Conservation (phyloP, 2,113 vertebrate genomes). For the Notarius lentiginosus region DNA sequence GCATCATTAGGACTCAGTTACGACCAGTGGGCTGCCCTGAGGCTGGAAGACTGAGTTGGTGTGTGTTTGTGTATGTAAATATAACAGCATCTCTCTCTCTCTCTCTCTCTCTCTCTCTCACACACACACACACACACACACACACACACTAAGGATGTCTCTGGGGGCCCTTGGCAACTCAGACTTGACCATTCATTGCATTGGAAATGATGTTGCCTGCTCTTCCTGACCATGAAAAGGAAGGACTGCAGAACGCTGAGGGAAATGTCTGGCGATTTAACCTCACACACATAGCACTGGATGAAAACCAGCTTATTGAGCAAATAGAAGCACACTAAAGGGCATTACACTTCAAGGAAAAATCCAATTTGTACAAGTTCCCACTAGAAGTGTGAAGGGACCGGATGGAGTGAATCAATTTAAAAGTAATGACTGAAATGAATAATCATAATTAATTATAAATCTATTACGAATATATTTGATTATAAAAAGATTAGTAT, state of each 20-base stretch:
- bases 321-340: not conserved
- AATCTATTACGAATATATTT: not conserved
- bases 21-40: conserved; percentile 25
- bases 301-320: conserved; percentile 5
- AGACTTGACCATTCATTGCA: conserved; percentile 26
- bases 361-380: not conserved
- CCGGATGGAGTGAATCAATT: not conserved
- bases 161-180: conserved; percentile 21
- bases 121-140: not conserved
- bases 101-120: too few species aligned
- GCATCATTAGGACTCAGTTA: conserved; percentile 22
- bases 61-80: conserved; percentile 20
- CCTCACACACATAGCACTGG: not conserved
- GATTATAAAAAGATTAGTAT: not conserved
- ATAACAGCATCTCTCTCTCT: not conserved
- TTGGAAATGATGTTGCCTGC: conserved; percentile 19
- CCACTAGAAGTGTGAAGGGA: not conserved
- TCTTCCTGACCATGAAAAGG: conserved; percentile 16
- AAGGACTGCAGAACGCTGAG: conserved; percentile 28
- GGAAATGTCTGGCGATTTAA: conserved; percentile 3
- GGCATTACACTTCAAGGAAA: not conserved
- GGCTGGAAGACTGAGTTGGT: not conserved
- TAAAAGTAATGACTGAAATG: not conserved
- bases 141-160: conserved; percentile 26
- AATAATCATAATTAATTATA: conserved; percentile 9